These are phyloP conservation scores for Dolichallabes microphthalmus DNA, from an alignment of 2,113 vertebrate species.

Conservation along the genomic window DNA sequence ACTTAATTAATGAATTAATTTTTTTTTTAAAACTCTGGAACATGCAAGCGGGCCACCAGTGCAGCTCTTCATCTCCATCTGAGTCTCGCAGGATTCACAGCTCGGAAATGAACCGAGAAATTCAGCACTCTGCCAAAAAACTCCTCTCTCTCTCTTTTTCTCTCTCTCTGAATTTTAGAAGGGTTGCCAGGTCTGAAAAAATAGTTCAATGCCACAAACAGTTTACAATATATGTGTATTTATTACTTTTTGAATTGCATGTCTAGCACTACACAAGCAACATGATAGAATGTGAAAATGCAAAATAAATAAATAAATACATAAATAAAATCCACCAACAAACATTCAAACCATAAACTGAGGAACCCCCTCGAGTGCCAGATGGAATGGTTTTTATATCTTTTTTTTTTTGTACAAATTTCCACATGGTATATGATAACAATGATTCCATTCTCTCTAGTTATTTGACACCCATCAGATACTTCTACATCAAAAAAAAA, in stretches of 20 bases:
- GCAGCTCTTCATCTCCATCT: constrained; percentile 17
- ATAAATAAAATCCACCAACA: background rate
- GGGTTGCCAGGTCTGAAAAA: background rate
- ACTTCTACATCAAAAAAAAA: too few relatives aligned
- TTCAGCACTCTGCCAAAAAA: constrained; percentile 40
- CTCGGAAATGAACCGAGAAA: constrained; percentile 27
- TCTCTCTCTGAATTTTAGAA: background rate
- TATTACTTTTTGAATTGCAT: background rate
- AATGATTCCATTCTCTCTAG: too few relatives aligned
- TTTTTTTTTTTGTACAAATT: too few relatives aligned
- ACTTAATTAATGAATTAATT: background rate
- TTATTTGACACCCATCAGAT: too few relatives aligned
- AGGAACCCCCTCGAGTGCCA: background rate
- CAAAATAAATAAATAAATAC: background rate
- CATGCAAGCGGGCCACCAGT: constrained; percentile 20
- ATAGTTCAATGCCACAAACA: background rate
- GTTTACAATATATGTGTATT: background rate
- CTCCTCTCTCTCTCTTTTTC: background rate
- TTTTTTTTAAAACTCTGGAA: background rate
- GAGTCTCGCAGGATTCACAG: constrained; percentile 6
- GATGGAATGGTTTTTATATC: background rate
- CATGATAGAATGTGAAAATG: background rate
- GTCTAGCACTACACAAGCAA: background rate
- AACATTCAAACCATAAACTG: background rate
- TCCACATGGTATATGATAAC: too few relatives aligned